A percentile compares a stretch with the other conserved stretches of the same genome.
Conservation (phyloP, 2,888 invertebrate genomes). For the Lithophane leautieri region DNA sequence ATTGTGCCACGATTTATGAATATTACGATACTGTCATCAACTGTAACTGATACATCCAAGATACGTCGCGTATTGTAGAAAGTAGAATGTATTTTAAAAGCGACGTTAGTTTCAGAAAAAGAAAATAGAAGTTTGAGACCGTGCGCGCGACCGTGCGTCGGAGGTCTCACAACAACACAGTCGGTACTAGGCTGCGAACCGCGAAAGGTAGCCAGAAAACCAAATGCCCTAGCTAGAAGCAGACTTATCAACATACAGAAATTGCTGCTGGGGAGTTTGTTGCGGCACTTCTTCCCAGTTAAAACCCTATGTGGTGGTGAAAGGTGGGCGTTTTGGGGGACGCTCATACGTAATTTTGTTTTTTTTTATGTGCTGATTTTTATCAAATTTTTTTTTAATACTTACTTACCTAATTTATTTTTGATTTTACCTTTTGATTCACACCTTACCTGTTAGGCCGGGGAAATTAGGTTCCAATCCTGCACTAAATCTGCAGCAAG, state of each 20-base stretch:
- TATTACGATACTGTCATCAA: constrained; percentile 14
- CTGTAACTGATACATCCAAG: constrained; percentile 5
- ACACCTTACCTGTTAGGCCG: no score
- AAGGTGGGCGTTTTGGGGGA: no score
- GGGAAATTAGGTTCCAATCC: no score
- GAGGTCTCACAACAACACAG: not conserved
- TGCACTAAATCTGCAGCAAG: no score
- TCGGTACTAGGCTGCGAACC: not conserved
- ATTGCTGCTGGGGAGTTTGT: not conserved
- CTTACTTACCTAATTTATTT: no score
- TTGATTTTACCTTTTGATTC: no score
- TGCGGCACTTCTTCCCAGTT: not conserved
- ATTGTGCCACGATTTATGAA: constrained; percentile 21
- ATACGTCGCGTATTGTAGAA: not conserved
- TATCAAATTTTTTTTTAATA: no score
- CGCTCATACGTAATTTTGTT: no score
- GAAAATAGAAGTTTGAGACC: not conserved
- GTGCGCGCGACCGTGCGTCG: not conserved
- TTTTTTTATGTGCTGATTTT: no score
- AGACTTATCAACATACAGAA: not conserved
- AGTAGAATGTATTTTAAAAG: not conserved
- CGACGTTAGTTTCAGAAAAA: not conserved
- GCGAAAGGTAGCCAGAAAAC: not conserved
- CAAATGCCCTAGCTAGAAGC: not conserved
- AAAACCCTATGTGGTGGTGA: not conserved